phyloP scores from a whole-genome alignment of 1,140 invertebrate genomes.

The Calycopis cecrops region DNA sequence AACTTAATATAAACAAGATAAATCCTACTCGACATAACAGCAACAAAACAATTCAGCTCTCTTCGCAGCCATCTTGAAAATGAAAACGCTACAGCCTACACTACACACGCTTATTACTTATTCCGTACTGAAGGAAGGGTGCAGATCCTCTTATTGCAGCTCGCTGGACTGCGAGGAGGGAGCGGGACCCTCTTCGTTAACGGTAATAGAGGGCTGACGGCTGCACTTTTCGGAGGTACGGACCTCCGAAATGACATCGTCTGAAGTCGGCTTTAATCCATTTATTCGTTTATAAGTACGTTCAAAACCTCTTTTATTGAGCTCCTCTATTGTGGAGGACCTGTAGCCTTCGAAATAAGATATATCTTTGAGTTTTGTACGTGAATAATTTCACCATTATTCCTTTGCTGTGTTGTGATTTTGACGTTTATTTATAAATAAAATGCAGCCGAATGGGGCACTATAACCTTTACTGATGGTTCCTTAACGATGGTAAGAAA shows the following conservation, averaged over 20 bases:
- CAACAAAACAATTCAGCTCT: too few relatives aligned
- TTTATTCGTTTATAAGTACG: conserved; percentile 19
- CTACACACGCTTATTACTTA: conserved; percentile 24
- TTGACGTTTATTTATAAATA: too few relatives aligned
- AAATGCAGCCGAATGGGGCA: too few relatives aligned
- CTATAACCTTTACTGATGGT: too few relatives aligned
- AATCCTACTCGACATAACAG: too few relatives aligned
- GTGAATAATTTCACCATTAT: too few relatives aligned
- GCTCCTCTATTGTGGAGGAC: not conserved
- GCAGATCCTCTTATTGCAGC: conserved; percentile 70
- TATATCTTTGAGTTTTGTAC: too few relatives aligned
- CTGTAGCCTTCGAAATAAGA: too few relatives aligned
- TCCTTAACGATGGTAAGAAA: too few relatives aligned
- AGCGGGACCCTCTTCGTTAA: conserved; percentile 53
- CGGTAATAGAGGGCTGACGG: conserved; percentile 54
- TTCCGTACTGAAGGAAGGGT: conserved; percentile 41
- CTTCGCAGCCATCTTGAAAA: not conserved
- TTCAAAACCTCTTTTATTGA: conserved; percentile 14
- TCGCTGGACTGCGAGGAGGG: conserved; percentile 48
- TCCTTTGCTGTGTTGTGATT: too few relatives aligned
- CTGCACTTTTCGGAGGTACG: conserved; percentile 56
- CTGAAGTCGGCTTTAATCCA: conserved; percentile 32
- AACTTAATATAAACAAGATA: too few relatives aligned
- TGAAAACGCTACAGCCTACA: not conserved
- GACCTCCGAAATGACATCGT: conserved; percentile 23